phyloP scores from a whole-genome alignment of 2,888 invertebrate species.

The Spilosoma lubricipeda region DNA sequence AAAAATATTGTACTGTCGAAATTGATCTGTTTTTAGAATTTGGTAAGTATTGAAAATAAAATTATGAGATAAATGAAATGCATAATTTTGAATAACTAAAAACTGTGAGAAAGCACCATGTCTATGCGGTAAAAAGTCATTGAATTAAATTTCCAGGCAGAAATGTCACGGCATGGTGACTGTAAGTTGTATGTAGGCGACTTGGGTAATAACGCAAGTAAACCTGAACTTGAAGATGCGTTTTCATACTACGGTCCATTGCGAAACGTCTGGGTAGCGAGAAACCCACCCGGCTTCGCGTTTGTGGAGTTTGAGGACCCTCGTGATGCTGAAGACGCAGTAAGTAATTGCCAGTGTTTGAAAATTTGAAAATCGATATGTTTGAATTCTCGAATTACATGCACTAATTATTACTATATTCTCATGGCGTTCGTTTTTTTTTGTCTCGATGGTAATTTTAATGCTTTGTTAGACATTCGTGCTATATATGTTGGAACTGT shows the following conservation, averaged over 20 bases:
- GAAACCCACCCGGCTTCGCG: conserved; percentile 98
- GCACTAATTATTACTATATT: background rate
- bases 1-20: no score
- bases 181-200: conserved; percentile 99
- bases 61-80: background rate
- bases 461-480: background rate
- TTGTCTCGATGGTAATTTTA: background rate
- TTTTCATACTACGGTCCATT: conserved; percentile 97
- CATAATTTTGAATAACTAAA: background rate
- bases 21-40: background rate
- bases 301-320: conserved; percentile 98
- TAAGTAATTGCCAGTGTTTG: conserved; percentile 72
- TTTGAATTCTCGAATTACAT: background rate
- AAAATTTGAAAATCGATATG: background rate
- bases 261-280: conserved; percentile 98
- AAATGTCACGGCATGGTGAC: conserved; percentile 93
- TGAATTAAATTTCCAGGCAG: conserved; percentile 41
- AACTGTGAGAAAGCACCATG: background rate
- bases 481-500: no score
- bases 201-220: conserved; percentile 95
- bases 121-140: background rate
- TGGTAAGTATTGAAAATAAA: background rate
- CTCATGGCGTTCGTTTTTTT: background rate
- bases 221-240: conserved; percentile 96
- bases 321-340: conserved; percentile 96